Evolutionary conservation across 2,113 vertebrate genomes (phyloP), one percentile per base, ranked within the genome.

Genomic region (Eretmochelys imbricata): DNA sequence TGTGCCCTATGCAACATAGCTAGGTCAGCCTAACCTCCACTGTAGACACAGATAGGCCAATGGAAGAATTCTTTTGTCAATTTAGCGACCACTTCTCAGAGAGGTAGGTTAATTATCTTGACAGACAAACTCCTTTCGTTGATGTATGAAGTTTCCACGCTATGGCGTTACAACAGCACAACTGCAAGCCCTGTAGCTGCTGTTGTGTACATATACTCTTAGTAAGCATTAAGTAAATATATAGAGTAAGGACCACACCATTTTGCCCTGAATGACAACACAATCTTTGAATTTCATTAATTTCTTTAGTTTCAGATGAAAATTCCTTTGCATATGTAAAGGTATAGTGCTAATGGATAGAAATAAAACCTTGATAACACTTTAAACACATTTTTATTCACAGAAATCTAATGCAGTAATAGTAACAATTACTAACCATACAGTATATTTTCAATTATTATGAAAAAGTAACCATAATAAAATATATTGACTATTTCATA

Each of bases 161-260:
- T 0, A 4, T 27, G 80, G 57, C 82, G 57, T 0, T 29, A 82
- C 8, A 82, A 10, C 54, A 27, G 1, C 82, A 19, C 27, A 89
- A 3, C 1, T 85, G 13, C 42, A 69, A 69, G 3, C 31, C 12
- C 17, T 59, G 84, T 88, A 86, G 0, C 1, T 59, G 69, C n/a
- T 88, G 76, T 80, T 88, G 79, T 24, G 4, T 42, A 88, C 7
- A 51, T 88, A 86, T 93, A 7, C 8, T 1, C 42, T 51, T 25
- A 17, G 5, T 84, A 16, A 84, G 29, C 8, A 62, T 62, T 62
- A 62, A 31, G 12, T 62, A 29, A 92, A 97, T 59, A 97, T 59
- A 0, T 24, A 76, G 10, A 76, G 2, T 25, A 17, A 69, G 51
- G 3, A 20, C 16, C 62, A n/a, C 16, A n/a, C 31, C 48, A 75